Percentiles rank a stretch among this genome's conserved stretches.
Conservation (phyloP, 2,113 vertebrate genomes). For the Trogon melanurus region DNA sequence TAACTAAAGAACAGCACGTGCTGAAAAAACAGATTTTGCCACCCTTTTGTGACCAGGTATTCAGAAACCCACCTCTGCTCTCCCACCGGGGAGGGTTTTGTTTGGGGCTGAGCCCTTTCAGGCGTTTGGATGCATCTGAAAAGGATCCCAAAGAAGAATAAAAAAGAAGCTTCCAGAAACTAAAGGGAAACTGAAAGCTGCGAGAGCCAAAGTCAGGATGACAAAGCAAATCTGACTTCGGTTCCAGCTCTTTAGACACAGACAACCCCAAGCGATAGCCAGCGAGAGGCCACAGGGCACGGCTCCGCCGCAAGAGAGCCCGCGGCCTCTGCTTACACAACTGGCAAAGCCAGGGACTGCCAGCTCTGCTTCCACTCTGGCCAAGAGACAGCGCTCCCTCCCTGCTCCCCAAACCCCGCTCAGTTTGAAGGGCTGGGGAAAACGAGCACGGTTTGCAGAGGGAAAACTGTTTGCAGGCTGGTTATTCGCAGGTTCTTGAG, state of each 20-base stretch:
- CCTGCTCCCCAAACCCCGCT: fast-evolving
- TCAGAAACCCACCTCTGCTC: background rate
- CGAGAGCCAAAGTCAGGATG: conserved; percentile 64
- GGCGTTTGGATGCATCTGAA: fast-evolving
- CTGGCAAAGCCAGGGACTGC: background rate
- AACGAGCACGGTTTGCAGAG: background rate
- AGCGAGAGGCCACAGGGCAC: background rate
- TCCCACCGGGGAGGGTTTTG: fast-evolving
- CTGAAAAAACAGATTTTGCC: background rate
- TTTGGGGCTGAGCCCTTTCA: background rate
- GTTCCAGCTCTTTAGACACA: conserved; percentile 19
- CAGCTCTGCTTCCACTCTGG: background rate
- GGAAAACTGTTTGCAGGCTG: background rate
- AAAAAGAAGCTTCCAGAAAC: conserved; percentile 33
- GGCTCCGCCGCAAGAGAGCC: background rate
- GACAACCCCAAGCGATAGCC: background rate
- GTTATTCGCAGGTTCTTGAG: background rate
- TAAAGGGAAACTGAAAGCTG: conserved; percentile 65
- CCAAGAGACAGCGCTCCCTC: background rate
- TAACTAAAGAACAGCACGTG: background rate
- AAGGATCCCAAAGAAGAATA: background rate
- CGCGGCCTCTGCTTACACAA: background rate
- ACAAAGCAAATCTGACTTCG: conserved; percentile 72
- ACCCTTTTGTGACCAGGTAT: background rate
- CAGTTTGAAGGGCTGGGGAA: background rate